A percentile compares a stretch with the other conserved stretches of the same genome.
Conservation (phyloP, 1,140 invertebrate species). For the Bombus terrestris region DNA sequence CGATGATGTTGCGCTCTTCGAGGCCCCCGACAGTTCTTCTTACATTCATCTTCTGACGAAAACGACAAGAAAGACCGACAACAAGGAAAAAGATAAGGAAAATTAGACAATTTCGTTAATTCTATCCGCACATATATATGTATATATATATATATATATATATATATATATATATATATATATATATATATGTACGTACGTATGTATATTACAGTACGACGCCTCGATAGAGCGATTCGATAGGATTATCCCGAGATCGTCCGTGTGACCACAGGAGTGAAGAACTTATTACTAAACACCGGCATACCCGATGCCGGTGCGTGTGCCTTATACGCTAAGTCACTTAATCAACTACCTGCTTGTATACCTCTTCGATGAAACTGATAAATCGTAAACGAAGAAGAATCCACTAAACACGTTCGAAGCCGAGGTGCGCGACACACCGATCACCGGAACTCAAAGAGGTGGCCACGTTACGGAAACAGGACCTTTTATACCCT, state of each 20-base stretch:
- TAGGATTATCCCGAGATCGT: conserved; percentile 47
- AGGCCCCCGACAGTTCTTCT: background rate
- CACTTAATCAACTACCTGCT: conserved; percentile 61
- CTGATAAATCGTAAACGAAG: conserved; percentile 53
- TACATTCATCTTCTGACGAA: background rate
- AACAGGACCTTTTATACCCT: conserved; percentile 71
- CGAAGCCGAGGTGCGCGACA: conserved; percentile 52
- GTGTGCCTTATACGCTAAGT: conserved; percentile 49
- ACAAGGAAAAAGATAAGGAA: no score
- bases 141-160: background rate
- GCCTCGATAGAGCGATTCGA: background rate
- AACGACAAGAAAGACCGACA: background rate
- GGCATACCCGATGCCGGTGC: conserved; percentile 28
- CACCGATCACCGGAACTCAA: conserved; percentile 65
- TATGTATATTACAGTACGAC: background rate
- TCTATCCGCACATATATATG: background rate
- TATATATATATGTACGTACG: background rate
- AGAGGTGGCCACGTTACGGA: conserved; percentile 57
- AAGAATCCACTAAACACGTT: conserved; percentile 61
- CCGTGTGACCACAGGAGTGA: conserved; percentile 17
- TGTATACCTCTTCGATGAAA: conserved; percentile 56
- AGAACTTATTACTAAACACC: conserved; percentile 54
- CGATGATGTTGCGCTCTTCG: background rate
- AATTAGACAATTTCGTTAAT: background rate
- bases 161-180: background rate